Base-by-base conservation (phyloP, 1,140 invertebrate species). In the Plectrocnemia conspersa region DNA sequence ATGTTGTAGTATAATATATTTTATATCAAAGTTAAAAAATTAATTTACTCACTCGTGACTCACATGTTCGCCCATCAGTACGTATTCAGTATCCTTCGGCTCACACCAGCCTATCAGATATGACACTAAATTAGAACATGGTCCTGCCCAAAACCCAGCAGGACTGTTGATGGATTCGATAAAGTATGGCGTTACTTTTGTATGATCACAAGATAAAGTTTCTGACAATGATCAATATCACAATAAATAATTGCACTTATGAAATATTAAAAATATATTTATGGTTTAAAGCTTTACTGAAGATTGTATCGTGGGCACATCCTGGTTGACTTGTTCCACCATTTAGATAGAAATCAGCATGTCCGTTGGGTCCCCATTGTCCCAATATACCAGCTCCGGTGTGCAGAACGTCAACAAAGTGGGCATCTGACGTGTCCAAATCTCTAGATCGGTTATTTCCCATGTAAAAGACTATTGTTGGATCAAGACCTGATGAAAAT, bases 301-400 rank as follows among this genome's bases (percentile, higher is more conserved):
- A 86, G 33, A 90, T 74, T 1, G 85, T 88, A 44, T 85, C 77
- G 33, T 84, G 84, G 0, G 84, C 82, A 65, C 90, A 93, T 41
- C 89, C 90, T 2, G 90, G 90, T 63, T 93, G 91, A 62, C 85
- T 85, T 32, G 86, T 88, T 24, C 90, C 91, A 7, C 90, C 90
- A 66, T 93, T 93, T 19, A 91, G 85, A 70, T 93, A 93, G 70
- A 91, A 93, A 68, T 93, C 91, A 7, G 88, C 88, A 66, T 92
- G 89, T 0, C 89, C 90, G 62, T 83, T 89, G 1, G 87, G 86
- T 2, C 88, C 86, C 87, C 87, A 90, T 64, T 90, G 86, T 0
- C 87, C 86, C 13, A 90, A 73, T 42, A 90, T 86, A 0, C 88
- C 88, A 0, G 88, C 89, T 24, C 91, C 90, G 0, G 91, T 93